phyloP scores from a whole-genome alignment of 2,797 vertebrate species.

The Darevskia nairensis region DNA sequence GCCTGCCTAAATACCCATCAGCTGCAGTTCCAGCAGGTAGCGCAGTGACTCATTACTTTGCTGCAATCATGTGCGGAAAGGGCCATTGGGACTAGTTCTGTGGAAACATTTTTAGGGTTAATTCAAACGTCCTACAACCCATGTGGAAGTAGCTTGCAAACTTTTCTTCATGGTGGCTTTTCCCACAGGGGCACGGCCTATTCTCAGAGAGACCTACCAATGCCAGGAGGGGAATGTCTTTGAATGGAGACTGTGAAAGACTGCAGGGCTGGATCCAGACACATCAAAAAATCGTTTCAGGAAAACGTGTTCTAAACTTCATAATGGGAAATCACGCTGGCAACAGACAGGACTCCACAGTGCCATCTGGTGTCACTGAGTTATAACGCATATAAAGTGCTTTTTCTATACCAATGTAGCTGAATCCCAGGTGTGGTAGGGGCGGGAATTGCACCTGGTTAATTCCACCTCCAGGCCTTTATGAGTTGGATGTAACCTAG shows the following conservation, averaged over 20 bases:
- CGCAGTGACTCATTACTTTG: slow-evolving; percentile 17
- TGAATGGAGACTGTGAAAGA: not conserved
- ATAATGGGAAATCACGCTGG: too few species aligned
- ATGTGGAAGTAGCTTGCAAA: not conserved
- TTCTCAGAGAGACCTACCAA: not conserved
- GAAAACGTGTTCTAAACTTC: too few species aligned
- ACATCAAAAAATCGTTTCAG: too few species aligned
- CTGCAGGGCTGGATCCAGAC: too few species aligned
- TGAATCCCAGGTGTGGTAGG: too few species aligned
- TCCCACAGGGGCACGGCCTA: not conserved
- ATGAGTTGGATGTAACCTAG: too few species aligned
- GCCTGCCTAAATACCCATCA: slow-evolving; percentile 64
- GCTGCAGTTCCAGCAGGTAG: slow-evolving; percentile 56
- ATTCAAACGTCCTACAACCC: not conserved
- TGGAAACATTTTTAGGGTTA: slow-evolving; percentile 42
- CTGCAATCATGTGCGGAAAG: not conserved
- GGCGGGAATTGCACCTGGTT: not conserved
- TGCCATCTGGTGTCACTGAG: too few species aligned
- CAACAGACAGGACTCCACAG: too few species aligned
- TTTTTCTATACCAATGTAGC: too few species aligned
- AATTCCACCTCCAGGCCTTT: not conserved
- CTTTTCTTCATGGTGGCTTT: not conserved
- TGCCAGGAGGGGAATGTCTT: not conserved
- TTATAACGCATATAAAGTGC: too few species aligned
- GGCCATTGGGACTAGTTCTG: fast-evolving